A percentile compares a stretch with the other conserved stretches of the same genome.
These are phyloP conservation scores for Argyra leucocephala DNA, from an alignment of 2,888 invertebrate genomes.

Conservation along the genomic window DNA sequence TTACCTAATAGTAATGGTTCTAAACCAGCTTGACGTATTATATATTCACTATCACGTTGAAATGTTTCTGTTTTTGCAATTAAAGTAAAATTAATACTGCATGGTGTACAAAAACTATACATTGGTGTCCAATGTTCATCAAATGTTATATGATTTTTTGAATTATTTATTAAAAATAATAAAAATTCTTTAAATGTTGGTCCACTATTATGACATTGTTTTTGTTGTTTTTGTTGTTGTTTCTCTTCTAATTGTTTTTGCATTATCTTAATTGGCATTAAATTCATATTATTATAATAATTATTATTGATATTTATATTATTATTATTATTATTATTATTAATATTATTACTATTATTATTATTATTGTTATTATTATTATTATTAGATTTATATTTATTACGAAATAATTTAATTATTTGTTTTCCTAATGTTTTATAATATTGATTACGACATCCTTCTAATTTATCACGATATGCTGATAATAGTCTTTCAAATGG, in stretches of 20 bases:
- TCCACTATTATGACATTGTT: slow-evolving; percentile 37
- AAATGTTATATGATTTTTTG: slow-evolving; percentile 48
- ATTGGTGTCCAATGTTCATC: slow-evolving; percentile 60
- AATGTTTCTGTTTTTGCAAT: slow-evolving; percentile 57
- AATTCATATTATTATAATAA: background rate
- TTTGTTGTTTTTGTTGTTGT: slow-evolving; percentile 9
- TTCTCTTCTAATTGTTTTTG: background rate
- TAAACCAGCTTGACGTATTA: slow-evolving; percentile 51
- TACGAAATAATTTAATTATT: slow-evolving; percentile 54
- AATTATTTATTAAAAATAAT: slow-evolving; percentile 54
- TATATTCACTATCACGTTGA: slow-evolving; percentile 50
- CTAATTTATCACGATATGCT: slow-evolving; percentile 65
- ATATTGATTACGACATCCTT: slow-evolving; percentile 57
- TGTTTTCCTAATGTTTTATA: slow-evolving; percentile 58
- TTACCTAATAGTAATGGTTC: slow-evolving; percentile 47
- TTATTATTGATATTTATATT: background rate
- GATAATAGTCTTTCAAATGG: slow-evolving; percentile 63
- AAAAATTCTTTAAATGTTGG: slow-evolving; percentile 65
- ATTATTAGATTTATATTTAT: slow-evolving; percentile 29
- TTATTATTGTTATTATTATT: background rate
- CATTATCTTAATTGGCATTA: background rate
- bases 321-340: slow-evolving; percentile 26
- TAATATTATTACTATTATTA: slow-evolving; percentile 26
- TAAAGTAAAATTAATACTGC: slow-evolving; percentile 55
- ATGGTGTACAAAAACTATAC: slow-evolving; percentile 56